A percentile compares a stretch with the other conserved stretches of the same genome.
phyloP scores from a whole-genome alignment of 2,113 vertebrate genomes.

The Glareola pratincola region DNA sequence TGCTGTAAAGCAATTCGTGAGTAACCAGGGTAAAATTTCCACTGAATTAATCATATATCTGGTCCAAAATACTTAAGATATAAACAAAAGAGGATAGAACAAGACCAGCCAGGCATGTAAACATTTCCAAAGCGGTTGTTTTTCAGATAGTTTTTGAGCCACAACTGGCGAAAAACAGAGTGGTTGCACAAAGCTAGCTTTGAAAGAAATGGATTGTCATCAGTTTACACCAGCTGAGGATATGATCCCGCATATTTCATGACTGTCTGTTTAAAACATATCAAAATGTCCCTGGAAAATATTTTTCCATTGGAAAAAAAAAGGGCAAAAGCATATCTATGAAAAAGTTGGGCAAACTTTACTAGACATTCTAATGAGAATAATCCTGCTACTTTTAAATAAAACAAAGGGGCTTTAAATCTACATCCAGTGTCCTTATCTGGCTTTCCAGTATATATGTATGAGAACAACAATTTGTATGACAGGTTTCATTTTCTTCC shows the following conservation, averaged over 20 bases:
- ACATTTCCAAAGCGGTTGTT: constrained; percentile 48
- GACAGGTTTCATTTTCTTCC: not conserved
- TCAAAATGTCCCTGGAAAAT: not conserved
- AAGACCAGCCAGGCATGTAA: constrained; percentile 9
- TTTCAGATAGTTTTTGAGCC: constrained; percentile 48
- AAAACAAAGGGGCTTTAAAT: not conserved
- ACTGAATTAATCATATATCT: constrained; percentile 38
- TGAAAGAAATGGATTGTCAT: constrained; percentile 40
- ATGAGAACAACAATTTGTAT: not conserved
- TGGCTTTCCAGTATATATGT: not conserved
- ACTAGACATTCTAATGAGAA: not conserved
- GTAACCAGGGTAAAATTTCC: constrained; percentile 45
- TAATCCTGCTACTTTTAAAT: not conserved
- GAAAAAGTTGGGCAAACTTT: not conserved
- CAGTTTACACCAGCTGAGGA: constrained; percentile 8
- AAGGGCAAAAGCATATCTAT: not conserved
- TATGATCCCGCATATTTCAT: not conserved
- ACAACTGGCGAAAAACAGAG: not conserved
- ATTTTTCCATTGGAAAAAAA: not conserved
- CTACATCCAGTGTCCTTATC: not conserved
- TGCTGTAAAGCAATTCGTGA: not conserved
- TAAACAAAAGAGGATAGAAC: constrained; percentile 47
- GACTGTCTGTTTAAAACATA: not conserved
- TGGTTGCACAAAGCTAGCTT: constrained; percentile 19
- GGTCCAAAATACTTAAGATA: constrained; percentile 39